These are phyloP conservation scores for Mystacornis crossleyi DNA, from an alignment of 2,113 vertebrate species.

Conservation along the genomic window DNA sequence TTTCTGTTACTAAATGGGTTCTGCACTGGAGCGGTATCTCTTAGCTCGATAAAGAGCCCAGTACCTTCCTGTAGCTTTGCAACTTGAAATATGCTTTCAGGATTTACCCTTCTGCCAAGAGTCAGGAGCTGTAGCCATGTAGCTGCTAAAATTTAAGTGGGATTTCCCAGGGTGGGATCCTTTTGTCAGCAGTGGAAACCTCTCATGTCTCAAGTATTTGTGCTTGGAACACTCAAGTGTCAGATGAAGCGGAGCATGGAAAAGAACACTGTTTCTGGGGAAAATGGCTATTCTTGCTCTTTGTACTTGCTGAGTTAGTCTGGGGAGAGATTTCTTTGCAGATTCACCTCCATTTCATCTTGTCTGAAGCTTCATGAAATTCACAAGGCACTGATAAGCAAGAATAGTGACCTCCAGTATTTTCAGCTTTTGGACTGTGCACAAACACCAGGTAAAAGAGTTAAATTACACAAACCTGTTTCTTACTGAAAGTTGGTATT, in stretches of 20 bases:
- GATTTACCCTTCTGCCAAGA: conserved; percentile 14
- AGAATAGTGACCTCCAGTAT: background rate
- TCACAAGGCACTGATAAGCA: background rate
- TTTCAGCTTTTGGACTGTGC: background rate
- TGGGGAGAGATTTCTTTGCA: background rate
- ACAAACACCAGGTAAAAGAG: background rate
- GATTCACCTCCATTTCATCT: background rate
- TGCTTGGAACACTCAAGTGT: conserved; percentile 13
- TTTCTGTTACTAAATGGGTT: background rate
- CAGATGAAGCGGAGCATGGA: background rate
- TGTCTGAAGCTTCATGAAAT: background rate
- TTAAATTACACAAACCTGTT: background rate
- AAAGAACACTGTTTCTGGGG: background rate
- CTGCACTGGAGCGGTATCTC: background rate
- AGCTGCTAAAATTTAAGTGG: conserved; percentile 19
- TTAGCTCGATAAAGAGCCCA: background rate
- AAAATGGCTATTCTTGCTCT: background rate
- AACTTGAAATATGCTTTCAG: background rate
- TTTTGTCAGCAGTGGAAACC: background rate
- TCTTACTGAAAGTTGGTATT: background rate
- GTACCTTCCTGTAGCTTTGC: background rate
- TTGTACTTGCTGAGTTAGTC: background rate
- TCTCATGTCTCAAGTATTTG: conserved; percentile 14
- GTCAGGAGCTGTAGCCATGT: background rate
- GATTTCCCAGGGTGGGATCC: conserved; percentile 12